Evolutionary conservation across 2,113 vertebrate genomes (phyloP).

Genomic region (Peromyscus leucopus): DNA sequence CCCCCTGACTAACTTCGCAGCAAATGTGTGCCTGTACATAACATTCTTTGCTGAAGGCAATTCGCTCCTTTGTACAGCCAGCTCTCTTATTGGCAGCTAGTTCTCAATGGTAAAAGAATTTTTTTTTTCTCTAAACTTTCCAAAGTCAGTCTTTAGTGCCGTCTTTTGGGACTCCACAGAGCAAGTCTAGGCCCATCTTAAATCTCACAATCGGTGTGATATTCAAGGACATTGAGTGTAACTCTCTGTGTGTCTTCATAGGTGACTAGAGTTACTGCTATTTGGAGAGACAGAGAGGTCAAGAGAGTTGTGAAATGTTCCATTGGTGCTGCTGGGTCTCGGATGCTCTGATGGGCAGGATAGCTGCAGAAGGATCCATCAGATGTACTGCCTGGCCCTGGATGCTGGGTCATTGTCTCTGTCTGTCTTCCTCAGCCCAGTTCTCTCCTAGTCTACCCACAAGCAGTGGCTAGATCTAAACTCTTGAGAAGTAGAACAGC

Average conservation of each 20-base stretch:
- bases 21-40: neutral
- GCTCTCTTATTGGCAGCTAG: neutral
- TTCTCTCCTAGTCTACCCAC: neutral
- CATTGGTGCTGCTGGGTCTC: neutral
- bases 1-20: neutral
- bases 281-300: neutral
- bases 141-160: neutral
- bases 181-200: neutral
- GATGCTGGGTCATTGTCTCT: accelerated
- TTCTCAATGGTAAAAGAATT: neutral
- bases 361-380: neutral
- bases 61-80: neutral
- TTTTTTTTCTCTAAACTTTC: neutral
- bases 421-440: accelerated
- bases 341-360: neutral
- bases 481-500: neutral
- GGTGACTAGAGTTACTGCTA: neutral
- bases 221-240: neutral
- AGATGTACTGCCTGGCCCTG: accelerated
- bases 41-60: neutral
- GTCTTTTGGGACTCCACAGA: neutral
- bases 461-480: neutral
- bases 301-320: neutral
- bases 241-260: neutral
- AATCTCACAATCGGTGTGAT: neutral